phyloP scores from a whole-genome alignment of 2,888 invertebrate species.

The Morpho achilles region DNA sequence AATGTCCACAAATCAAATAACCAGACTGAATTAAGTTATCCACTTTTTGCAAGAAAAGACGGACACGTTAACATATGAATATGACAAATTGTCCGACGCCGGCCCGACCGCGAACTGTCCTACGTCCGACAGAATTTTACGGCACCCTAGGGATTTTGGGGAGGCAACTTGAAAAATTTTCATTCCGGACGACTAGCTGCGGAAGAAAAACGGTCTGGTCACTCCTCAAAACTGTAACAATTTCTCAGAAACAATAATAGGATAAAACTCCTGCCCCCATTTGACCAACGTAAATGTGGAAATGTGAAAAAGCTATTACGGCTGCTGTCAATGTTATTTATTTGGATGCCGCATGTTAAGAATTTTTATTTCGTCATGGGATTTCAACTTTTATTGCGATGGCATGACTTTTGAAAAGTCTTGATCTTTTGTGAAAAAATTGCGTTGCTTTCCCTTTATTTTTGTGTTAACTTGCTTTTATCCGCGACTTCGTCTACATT shows the following conservation, averaged over 20 bases:
- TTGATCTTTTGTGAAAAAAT: slow-evolving; percentile 1
- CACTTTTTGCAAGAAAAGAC: slow-evolving; percentile 78
- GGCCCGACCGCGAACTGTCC: slow-evolving; percentile 62
- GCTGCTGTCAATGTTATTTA: slow-evolving; percentile 77
- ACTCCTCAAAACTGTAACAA: slow-evolving; percentile 78
- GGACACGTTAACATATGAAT: slow-evolving; percentile 79
- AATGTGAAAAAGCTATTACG: slow-evolving; percentile 68
- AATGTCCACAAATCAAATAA: slow-evolving; percentile 77
- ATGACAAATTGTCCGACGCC: slow-evolving; percentile 77
- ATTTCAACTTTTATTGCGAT: slow-evolving; percentile 68
- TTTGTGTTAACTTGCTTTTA: too few relatives aligned
- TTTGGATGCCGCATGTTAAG: slow-evolving; percentile 65
- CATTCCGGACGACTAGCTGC: slow-evolving; percentile 65
- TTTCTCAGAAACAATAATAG: slow-evolving; percentile 79
- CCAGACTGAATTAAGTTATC: slow-evolving; percentile 73
- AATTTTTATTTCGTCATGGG: slow-evolving; percentile 74
- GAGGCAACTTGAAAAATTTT: slow-evolving; percentile 78
- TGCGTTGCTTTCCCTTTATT: too few relatives aligned
- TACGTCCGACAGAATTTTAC: slow-evolving; percentile 70
- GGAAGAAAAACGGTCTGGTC: slow-evolving; percentile 75
- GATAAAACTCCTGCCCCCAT: slow-evolving; percentile 58
- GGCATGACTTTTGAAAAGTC: slow-evolving; percentile 31
- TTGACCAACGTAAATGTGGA: slow-evolving; percentile 62
- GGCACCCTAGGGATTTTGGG: slow-evolving; percentile 68
- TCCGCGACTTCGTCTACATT: too few relatives aligned